A percentile compares a stretch with the other conserved stretches of the same genome.
Conservation (phyloP, 1,140 invertebrate species). For the Psix sp. region DNA sequence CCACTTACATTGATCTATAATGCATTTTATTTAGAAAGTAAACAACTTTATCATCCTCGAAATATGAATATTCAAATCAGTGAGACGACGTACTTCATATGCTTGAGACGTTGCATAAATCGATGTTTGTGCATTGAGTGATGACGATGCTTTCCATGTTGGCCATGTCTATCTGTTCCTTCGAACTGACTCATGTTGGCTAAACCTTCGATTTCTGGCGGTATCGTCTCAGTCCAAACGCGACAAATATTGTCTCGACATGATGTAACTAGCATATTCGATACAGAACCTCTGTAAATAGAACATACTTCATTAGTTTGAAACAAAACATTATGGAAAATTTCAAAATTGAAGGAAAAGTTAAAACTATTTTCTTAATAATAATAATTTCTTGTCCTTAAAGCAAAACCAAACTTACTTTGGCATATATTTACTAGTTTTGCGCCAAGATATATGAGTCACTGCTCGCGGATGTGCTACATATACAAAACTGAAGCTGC, state of each 20-base stretch:
- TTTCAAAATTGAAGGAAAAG: too few relatives aligned
- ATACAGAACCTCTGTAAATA: slow-evolving; percentile 88
- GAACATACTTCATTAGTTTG: slow-evolving; percentile 6
- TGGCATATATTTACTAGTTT: slow-evolving; percentile 99
- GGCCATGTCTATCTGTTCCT: slow-evolving; percentile 82
- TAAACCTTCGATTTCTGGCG: slow-evolving; percentile 94
- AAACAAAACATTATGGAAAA: too few relatives aligned
- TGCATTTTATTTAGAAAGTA: slow-evolving; percentile 30
- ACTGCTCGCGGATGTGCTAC: slow-evolving; percentile 97
- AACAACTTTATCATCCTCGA: too few relatives aligned
- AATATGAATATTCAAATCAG: too few relatives aligned
- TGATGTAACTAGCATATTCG: slow-evolving; percentile 98
- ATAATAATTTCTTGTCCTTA: background rate
- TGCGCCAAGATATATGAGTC: slow-evolving; percentile 97
- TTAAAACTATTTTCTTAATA: too few relatives aligned
- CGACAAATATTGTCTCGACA: slow-evolving; percentile 99
- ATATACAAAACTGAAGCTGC: slow-evolving; percentile 95
- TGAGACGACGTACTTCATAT: slow-evolving; percentile 88
- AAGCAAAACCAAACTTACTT: slow-evolving; percentile 82
- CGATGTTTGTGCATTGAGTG: slow-evolving; percentile 94
- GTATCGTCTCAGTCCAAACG: slow-evolving; percentile 97
- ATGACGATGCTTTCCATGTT: slow-evolving; percentile 91
- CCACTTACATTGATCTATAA: slow-evolving; percentile 6
- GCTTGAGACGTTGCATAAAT: slow-evolving; percentile 96
- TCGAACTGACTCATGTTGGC: slow-evolving; percentile 92